Base-by-base conservation (phyloP, 2,113 vertebrate species). In the Chaetura pelagica region DNA sequence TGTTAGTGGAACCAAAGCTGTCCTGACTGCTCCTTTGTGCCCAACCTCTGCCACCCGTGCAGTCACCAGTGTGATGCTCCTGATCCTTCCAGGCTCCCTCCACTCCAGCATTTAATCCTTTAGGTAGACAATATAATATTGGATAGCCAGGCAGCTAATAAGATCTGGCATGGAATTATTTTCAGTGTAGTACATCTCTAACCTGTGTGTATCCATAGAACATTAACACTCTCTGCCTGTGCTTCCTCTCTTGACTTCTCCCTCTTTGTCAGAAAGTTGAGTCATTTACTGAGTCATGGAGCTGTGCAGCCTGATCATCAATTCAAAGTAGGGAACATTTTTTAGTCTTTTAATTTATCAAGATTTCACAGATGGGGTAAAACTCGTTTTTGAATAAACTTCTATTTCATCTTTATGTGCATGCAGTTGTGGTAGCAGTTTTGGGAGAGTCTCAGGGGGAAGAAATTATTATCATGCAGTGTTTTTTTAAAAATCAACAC, bases 11-110 rank as follows among this genome's bases (percentile, higher is more conserved):
- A 74, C 96, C 97, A 96, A 93, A 98, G 98, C 98, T 98, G 95
- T 97, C 96, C 82, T 98, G 91, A 97, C 97, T 96, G 83, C 91
- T 97, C 98, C 98, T 99, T 99, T 99, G 98, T 97, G 98, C 98
- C 98, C 75, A 95, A 96, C 97, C 91, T 92, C 98, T 98, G 98
- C 99, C 99, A 98, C 99, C 99, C 98, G 97, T 98, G 98, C 98
- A 98, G 98, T 83, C 98, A 84, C 95, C 98, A 96, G 57, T 91
- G 81, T 86, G 98, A 98, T 96, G 97, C 96, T 97, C 96, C 96
- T 99, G 98, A 98, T 98, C 98, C 98, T 97, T 97, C 95, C 96
- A 94, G 98, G 97, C 98, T 98, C 96, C 77, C 87, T 79, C 89
- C 95, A 83, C 98, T 97, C 97, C 97, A 90, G 91, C 91, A 51